A percentile compares a stretch with the other conserved stretches of the same genome.
These are phyloP conservation scores for Thecocarcelia acutangulata DNA, from an alignment of 2,888 invertebrate species.

Conservation along the genomic window DNA sequence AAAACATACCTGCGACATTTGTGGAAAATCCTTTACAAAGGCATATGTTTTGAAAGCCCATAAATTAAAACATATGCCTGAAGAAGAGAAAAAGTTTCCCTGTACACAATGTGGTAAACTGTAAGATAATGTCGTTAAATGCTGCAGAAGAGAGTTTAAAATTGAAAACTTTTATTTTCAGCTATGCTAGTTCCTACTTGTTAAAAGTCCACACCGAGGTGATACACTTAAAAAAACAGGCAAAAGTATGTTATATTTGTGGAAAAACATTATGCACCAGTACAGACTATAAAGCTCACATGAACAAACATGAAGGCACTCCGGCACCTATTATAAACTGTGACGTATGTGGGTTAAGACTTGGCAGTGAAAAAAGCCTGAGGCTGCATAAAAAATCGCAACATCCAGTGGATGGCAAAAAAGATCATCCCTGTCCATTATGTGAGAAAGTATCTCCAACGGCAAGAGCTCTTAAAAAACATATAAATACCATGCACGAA, in stretches of 20 bases:
- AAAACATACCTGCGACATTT: slow-evolving; percentile 76
- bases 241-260: slow-evolving; percentile 78
- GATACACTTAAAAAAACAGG: slow-evolving; percentile 77
- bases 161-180: slow-evolving; percentile 9
- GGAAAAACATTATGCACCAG: slow-evolving; percentile 77
- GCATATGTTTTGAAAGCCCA: slow-evolving; percentile 76
- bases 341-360: slow-evolving; percentile 78
- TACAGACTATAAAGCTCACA: slow-evolving; percentile 76
- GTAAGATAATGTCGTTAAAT: slow-evolving; percentile 66
- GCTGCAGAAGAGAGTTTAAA: neutral
- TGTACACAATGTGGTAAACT: slow-evolving; percentile 76
- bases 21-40: slow-evolving; percentile 76
- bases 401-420: slow-evolving; percentile 76
- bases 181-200: slow-evolving; percentile 76
- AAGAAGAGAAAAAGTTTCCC: slow-evolving; percentile 76
- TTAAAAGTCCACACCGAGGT: slow-evolving; percentile 74
- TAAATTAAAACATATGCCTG: slow-evolving; percentile 75
- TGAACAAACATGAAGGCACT: slow-evolving; percentile 77
- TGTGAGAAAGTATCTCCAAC: slow-evolving; percentile 79
- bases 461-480: slow-evolving; percentile 78
- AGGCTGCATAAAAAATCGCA: slow-evolving; percentile 76
- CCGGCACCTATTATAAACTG: slow-evolving; percentile 78
- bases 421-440: slow-evolving; percentile 75
- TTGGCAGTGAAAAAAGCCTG: slow-evolving; percentile 75
- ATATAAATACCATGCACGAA: slow-evolving; percentile 78